Conservation (phyloP, 92 coral and sea anemone species). For the Paramuricea clavata region DNA sequence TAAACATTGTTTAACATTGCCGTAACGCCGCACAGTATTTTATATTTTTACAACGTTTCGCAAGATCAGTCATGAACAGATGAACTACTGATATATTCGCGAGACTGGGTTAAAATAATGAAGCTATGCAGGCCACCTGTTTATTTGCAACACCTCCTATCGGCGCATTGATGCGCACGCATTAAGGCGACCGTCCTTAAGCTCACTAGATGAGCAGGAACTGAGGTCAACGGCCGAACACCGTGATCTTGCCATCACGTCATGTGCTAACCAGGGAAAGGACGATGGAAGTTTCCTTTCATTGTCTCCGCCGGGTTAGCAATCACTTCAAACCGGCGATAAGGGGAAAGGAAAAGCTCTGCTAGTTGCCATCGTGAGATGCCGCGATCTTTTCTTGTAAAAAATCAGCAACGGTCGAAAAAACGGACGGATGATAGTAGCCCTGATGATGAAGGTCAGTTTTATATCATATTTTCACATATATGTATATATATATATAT, state of each 20-base stretch:
- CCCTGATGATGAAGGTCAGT: slow-evolving; percentile 35
- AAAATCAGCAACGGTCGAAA: slow-evolving; percentile 75
- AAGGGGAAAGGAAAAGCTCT: slow-evolving; percentile 22
- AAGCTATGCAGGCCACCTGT: slow-evolving; percentile 46
- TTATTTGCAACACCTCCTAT: background rate
- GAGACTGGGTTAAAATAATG: background rate
- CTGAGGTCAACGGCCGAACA: slow-evolving; percentile 42
- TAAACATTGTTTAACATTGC: too few relatives aligned
- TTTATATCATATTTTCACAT: background rate
- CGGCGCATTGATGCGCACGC: slow-evolving; percentile 40
- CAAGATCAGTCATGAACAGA: background rate
- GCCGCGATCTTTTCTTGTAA: slow-evolving; percentile 99
- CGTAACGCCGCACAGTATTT: too few relatives aligned
- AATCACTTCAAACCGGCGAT: slow-evolving; percentile 58
- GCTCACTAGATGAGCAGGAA: slow-evolving; percentile 38
- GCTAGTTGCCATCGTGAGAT: slow-evolving; percentile 71
- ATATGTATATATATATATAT: background rate
- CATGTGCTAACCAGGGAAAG: slow-evolving; percentile 53
- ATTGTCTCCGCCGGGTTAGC: slow-evolving; percentile 33
- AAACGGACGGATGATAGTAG: slow-evolving; percentile 20
- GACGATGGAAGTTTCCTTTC: slow-evolving; percentile 67
- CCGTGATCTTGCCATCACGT: slow-evolving; percentile 49
- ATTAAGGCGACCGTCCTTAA: slow-evolving; percentile 21
- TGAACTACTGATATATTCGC: background rate
- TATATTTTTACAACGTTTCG: too few relatives aligned